Percentiles rank a stretch among this genome's conserved stretches.
Evolutionary conservation across 2,797 vertebrate species (phyloP).

Genomic region (Denticeps clupeoides): DNA sequence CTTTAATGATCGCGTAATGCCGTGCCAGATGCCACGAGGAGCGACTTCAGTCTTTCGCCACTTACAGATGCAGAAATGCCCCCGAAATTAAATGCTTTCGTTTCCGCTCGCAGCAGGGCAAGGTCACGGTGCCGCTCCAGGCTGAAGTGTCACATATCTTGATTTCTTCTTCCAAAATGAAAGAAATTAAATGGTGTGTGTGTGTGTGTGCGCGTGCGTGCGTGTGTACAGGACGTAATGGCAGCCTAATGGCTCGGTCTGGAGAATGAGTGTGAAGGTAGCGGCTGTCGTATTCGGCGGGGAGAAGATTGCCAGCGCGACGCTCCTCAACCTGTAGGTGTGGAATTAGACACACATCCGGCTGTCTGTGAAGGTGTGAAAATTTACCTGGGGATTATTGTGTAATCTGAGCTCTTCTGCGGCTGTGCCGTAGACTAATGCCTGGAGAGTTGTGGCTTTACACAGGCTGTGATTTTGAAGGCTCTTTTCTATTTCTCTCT

Average conservation of each 20-base stretch:
- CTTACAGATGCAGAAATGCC: slow-evolving; percentile 45
- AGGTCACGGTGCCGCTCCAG: slow-evolving; percentile 30
- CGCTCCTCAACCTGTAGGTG: slow-evolving; percentile 40
- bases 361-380: slow-evolving; percentile 52
- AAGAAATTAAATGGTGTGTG: too few species aligned
- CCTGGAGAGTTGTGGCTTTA: slow-evolving; percentile 47
- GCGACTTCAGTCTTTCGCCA: slow-evolving; percentile 48
- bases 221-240: slow-evolving; percentile 8
- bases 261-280: slow-evolving; percentile 28
- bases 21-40: slow-evolving; percentile 51
- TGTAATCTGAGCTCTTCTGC: slow-evolving; percentile 58
- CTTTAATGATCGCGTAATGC: slow-evolving; percentile 66
- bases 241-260: slow-evolving; percentile 15
- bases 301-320: slow-evolving; percentile 39
- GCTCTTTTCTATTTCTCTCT: slow-evolving; percentile 25
- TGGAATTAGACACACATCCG: slow-evolving; percentile 51
- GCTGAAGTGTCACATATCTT: slow-evolving; percentile 39
- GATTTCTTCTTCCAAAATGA: too few species aligned
- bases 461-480: slow-evolving; percentile 42
- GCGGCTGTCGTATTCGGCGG: slow-evolving; percentile 27
- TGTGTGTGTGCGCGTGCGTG: not conserved
- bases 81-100: slow-evolving; percentile 55
- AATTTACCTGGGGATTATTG: slow-evolving; percentile 62
- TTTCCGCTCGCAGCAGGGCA: slow-evolving; percentile 50
- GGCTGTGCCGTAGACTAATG: slow-evolving; percentile 48